Conservation (phyloP, 2,888 invertebrate genomes). For the Drosophila tripunctata region DNA sequence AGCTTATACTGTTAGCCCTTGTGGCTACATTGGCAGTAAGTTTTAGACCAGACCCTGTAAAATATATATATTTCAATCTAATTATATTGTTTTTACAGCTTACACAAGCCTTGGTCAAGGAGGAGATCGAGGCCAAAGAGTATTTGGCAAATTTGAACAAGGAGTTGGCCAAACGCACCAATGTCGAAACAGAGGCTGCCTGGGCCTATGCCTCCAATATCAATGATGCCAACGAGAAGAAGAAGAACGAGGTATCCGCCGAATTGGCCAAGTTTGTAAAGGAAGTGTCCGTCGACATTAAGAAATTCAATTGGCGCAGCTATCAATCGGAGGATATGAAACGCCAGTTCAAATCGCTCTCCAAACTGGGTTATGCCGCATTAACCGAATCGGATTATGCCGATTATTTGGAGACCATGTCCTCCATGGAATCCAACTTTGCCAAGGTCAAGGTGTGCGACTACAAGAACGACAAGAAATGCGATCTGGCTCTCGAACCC, state of each 20-base stretch:
- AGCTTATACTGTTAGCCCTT: constrained; percentile 51
- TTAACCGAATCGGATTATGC: constrained; percentile 89
- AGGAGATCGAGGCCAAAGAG: constrained; percentile 86
- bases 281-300: constrained; percentile 74
- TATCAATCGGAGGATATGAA: constrained; percentile 88
- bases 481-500: constrained; percentile 90
- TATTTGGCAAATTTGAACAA: constrained; percentile 87
- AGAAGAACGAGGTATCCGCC: constrained; percentile 82
- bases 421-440: constrained; percentile 91
- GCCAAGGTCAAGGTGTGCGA: constrained; percentile 91
- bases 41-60: too few relatives aligned
- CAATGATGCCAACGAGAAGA: constrained; percentile 88
- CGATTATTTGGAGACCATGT: constrained; percentile 87
- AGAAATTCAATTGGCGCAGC: constrained; percentile 89
- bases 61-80: too few relatives aligned
- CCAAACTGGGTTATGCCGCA: constrained; percentile 89
- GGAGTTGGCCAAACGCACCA: constrained; percentile 86
- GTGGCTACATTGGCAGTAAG: constrained; percentile 66
- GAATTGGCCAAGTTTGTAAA: constrained; percentile 83
- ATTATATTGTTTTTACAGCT: constrained; percentile 53
- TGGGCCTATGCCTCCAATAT: constrained; percentile 92
- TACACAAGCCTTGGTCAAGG: constrained; percentile 63
- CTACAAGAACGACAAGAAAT: constrained; percentile 87
- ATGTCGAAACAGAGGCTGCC: constrained; percentile 87
- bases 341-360: constrained; percentile 90